These are phyloP conservation scores for Mirza zaza DNA, from an alignment of 2,113 vertebrate genomes.

Conservation along the genomic window DNA sequence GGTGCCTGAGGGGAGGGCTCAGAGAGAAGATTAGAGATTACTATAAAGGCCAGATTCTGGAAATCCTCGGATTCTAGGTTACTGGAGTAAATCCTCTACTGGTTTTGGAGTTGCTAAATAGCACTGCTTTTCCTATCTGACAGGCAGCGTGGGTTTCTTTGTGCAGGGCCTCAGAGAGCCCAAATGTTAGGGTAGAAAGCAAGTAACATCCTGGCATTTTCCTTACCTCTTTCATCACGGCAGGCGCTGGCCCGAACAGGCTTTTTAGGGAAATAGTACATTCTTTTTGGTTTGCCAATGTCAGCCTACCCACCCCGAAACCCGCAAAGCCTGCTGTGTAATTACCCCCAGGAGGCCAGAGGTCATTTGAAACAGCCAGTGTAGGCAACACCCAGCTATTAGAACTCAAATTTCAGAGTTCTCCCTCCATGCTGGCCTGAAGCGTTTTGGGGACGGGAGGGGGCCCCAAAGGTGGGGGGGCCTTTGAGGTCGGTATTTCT, in stretches of 20 bases:
- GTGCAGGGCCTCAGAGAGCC: not conserved
- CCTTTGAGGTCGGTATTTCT: slow-evolving; percentile 35
- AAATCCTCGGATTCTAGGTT: not conserved
- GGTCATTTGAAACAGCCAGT: slow-evolving; percentile 45
- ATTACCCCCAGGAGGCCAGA: slow-evolving; percentile 51
- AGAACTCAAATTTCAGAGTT: slow-evolving; percentile 56
- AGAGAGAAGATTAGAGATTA: not conserved
- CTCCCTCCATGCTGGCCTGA: slow-evolving; percentile 14
- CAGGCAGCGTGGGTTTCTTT: not conserved
- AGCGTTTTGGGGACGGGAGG: slow-evolving; percentile 1
- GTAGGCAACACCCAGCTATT: slow-evolving; percentile 57
- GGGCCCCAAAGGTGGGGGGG: not conserved
- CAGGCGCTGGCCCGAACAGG: slow-evolving; percentile 43
- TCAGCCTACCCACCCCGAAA: not conserved
- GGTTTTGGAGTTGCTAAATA: not conserved
- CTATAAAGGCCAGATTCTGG: not conserved
- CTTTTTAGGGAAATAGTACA: slow-evolving; percentile 36
- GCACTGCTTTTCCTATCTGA: not conserved
- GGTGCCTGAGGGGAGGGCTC: not conserved
- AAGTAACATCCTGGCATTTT: not conserved
- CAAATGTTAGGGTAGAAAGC: not conserved
- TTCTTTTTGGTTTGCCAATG: slow-evolving; percentile 19
- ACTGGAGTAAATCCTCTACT: not conserved
- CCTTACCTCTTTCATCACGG: slow-evolving; percentile 45
- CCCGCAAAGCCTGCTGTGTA: slow-evolving; percentile 18